Conservation (phyloP, 2,797 vertebrate genomes). For the Urocyon cinereoargenteus region DNA sequence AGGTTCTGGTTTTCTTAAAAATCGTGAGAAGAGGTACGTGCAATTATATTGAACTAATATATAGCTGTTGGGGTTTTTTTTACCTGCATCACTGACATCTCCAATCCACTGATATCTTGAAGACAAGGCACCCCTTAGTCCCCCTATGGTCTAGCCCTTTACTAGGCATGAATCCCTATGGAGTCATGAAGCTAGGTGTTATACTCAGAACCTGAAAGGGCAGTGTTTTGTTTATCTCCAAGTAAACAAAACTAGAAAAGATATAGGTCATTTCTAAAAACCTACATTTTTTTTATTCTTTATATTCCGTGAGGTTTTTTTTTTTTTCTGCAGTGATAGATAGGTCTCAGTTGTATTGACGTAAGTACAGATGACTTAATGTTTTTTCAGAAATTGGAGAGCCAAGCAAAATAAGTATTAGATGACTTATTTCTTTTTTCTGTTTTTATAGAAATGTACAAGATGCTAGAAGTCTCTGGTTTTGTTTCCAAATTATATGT, state of each 20-base stretch:
- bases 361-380: not conserved
- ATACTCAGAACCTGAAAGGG: not conserved
- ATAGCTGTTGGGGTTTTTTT: not conserved
- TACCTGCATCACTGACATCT: not conserved
- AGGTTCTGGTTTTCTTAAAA: slow-evolving; percentile 25
- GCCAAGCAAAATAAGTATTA: slow-evolving; percentile 19
- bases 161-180: not conserved
- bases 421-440: not conserved
- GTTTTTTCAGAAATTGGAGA: not conserved
- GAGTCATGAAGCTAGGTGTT: not conserved
- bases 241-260: not conserved
- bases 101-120: too few relatives aligned
- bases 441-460: not conserved
- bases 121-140: not conserved
- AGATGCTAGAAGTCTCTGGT: not conserved
- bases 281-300: not conserved
- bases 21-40: not conserved
- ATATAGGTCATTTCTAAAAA: not conserved
- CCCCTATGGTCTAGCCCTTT: not conserved
- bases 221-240: too few relatives aligned
- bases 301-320: not conserved
- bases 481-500: not conserved
- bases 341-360: not conserved
- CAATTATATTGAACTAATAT: not conserved
- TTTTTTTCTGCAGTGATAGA: not conserved